phyloP scores from a whole-genome alignment of 2,113 vertebrate genomes.

The Baryphthengus martii region DNA sequence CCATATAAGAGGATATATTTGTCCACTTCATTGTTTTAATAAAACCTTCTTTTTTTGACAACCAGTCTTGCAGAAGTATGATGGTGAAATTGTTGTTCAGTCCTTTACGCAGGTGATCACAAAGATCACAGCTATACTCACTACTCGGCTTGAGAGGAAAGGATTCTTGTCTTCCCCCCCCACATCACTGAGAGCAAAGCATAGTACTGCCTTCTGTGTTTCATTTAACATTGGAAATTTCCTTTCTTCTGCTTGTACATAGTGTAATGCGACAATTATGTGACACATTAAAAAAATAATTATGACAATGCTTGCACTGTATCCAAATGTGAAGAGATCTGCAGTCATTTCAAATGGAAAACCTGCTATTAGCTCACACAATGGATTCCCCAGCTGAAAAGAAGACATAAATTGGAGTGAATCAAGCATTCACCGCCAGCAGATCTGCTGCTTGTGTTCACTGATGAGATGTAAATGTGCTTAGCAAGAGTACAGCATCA shows the following conservation, averaged over 20 bases:
- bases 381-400: conserved; percentile 31
- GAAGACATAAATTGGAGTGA: conserved; percentile 47
- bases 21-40: background rate
- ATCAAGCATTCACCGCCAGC: background rate
- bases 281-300: conserved; percentile 18
- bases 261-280: background rate
- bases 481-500: conserved; percentile 41
- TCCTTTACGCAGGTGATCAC: background rate
- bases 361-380: conserved; percentile 46
- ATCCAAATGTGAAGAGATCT: conserved; percentile 26
- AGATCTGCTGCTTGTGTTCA: conserved; percentile 40
- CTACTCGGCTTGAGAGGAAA: background rate
- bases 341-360: conserved; percentile 44
- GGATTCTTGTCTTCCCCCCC: background rate
- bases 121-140: background rate
- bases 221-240: background rate
- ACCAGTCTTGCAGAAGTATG: background rate
- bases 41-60: background rate
- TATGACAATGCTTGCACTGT: conserved; percentile 10
- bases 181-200: background rate
- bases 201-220: background rate
- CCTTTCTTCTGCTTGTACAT: background rate
- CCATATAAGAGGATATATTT: background rate
- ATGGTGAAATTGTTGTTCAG: background rate
- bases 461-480: conserved; percentile 51